These are phyloP conservation scores for Ascidia mentula DNA, from an alignment of 23 tunicate species.

Conservation along the genomic window DNA sequence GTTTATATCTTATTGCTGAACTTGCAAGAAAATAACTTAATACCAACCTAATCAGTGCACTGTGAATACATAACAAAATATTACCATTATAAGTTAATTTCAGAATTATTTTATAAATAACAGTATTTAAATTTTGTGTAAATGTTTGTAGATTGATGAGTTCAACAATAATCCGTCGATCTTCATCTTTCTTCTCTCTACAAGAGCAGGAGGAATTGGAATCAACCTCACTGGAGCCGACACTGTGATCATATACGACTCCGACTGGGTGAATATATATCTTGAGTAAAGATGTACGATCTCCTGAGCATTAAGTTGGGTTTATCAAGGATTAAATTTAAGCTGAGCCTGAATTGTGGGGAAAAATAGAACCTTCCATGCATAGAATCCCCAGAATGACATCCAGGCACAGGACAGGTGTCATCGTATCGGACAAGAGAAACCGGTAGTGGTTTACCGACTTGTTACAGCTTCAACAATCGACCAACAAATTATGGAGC, in stretches of 20 bases:
- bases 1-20: no score
- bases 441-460: slow-evolving; percentile 77
- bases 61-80: no score
- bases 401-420: slow-evolving; percentile 90
- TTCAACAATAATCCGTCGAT: slow-evolving; percentile 60
- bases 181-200: slow-evolving; percentile 84
- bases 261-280: slow-evolving; percentile 74
- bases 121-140: no score
- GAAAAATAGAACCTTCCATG: no score
- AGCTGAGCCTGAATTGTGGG: background rate
- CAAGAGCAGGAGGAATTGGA: slow-evolving; percentile 92
- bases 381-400: slow-evolving; percentile 90
- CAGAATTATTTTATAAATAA: no score
- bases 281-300: background rate
- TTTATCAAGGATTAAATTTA: no score
- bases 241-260: slow-evolving; percentile 84
- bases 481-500: slow-evolving; percentile 78
- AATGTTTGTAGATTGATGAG: slow-evolving; percentile 60
- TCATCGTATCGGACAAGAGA: slow-evolving; percentile 84
- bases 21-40: no score
- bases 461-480: slow-evolving; percentile 73
- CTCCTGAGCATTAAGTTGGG: no score
- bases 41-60: no score
- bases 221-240: slow-evolving; percentile 89
- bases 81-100: no score